Evolutionary conservation across 2,113 vertebrate species (phyloP).

Genomic region (Dolichallabes microphthalmus): DNA sequence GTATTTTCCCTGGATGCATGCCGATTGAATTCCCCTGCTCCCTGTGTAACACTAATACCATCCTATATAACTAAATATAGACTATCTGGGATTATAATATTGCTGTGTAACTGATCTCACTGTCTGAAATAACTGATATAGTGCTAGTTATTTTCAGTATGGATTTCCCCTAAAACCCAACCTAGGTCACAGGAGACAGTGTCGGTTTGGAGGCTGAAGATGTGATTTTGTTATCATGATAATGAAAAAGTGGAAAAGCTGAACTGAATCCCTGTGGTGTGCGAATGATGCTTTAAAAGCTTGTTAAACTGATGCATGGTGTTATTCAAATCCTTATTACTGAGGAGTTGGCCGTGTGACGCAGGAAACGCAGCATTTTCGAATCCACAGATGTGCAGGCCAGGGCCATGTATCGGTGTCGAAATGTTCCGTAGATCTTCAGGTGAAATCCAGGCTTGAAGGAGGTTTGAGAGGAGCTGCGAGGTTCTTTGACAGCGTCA

Average conservation of each 20-base stretch:
- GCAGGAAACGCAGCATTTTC: slow-evolving; percentile 77
- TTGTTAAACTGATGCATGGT: not conserved
- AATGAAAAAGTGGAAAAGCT: not conserved
- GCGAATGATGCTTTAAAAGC: not conserved
- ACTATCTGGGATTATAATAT: not conserved
- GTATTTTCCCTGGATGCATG: not conserved
- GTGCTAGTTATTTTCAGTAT: not conserved
- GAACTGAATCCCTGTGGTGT: not conserved
- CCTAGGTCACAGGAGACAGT: not conserved
- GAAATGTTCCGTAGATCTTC: slow-evolving; percentile 80
- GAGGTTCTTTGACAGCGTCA: slow-evolving; percentile 68
- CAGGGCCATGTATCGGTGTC: slow-evolving; percentile 76
- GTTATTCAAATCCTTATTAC: slow-evolving; percentile 54
- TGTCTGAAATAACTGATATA: not conserved
- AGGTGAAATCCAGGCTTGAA: slow-evolving; percentile 73
- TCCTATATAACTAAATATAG: not conserved
- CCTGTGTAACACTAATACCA: not conserved
- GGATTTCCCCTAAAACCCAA: not conserved
- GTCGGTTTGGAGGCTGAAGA: not conserved
- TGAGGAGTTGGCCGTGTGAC: slow-evolving; percentile 74
- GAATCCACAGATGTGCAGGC: slow-evolving; percentile 70
- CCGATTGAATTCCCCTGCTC: not conserved
- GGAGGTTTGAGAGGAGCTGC: slow-evolving; percentile 36
- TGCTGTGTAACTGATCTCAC: not conserved
- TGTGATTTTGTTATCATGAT: slow-evolving; percentile 11